Evolutionary conservation across 1,140 invertebrate species (phyloP).

Genomic region (Anagrus nilaparvatae): DNA sequence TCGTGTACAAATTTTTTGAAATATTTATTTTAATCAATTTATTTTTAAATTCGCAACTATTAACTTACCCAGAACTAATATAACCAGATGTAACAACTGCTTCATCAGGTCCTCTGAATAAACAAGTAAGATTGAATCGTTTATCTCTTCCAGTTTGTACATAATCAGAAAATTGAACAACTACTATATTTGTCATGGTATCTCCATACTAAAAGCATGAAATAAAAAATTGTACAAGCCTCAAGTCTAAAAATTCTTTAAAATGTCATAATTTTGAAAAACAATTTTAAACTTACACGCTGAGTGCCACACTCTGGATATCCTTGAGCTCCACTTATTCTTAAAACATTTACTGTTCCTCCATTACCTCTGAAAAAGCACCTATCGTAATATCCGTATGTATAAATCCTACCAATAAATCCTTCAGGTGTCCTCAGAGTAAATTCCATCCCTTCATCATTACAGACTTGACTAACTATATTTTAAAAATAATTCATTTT

Average conservation of each 20-base stretch:
- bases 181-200: slow-evolving; percentile 87
- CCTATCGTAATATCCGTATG: slow-evolving; percentile 82
- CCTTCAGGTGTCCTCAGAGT: slow-evolving; percentile 77
- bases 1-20: neutral
- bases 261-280: slow-evolving; percentile 2
- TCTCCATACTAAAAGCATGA: slow-evolving; percentile 64
- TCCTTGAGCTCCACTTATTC: slow-evolving; percentile 78
- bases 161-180: slow-evolving; percentile 87
- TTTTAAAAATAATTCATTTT: neutral
- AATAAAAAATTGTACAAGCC: neutral
- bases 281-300: slow-evolving; percentile 22
- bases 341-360: slow-evolving; percentile 67
- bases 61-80: slow-evolving; percentile 76
- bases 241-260: too few species aligned
- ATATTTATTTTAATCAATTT: neutral
- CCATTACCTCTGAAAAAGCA: slow-evolving; percentile 87
- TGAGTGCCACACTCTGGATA: slow-evolving; percentile 88
- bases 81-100: slow-evolving; percentile 88
- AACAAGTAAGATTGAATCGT: slow-evolving; percentile 82
- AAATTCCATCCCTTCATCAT: slow-evolving; percentile 89
- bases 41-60: neutral
- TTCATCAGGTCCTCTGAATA: slow-evolving; percentile 82
- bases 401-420: slow-evolving; percentile 82
- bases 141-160: slow-evolving; percentile 86
- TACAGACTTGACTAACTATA: slow-evolving; percentile 80